phyloP scores from a whole-genome alignment of 2,113 vertebrate species.

The Taxidea taxus region DNA sequence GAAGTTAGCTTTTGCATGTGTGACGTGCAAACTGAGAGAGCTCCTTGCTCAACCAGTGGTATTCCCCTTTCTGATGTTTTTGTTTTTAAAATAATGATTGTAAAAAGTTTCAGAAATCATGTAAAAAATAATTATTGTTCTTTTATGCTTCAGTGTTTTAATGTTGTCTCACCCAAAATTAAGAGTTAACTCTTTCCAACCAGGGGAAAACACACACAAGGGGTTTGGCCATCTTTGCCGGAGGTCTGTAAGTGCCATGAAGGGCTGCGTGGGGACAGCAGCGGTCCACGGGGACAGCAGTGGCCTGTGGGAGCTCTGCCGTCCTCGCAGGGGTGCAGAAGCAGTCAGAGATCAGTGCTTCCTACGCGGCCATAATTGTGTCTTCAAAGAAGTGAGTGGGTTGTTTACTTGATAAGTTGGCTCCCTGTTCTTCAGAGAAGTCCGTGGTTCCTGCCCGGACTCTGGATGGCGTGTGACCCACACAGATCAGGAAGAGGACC shows the following conservation, averaged over 20 bases:
- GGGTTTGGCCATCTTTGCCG: neutral
- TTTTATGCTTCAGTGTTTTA: neutral
- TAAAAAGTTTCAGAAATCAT: neutral
- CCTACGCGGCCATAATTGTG: fast-evolving
- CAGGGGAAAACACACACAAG: neutral
- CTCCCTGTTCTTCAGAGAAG: neutral
- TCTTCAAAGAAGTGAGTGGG: neutral
- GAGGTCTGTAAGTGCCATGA: neutral
- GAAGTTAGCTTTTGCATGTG: neutral
- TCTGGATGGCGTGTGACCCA: fast-evolving
- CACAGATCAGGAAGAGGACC: neutral
- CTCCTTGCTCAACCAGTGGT: neutral
- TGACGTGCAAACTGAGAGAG: neutral
- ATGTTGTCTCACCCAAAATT: neutral
- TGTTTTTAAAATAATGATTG: neutral
- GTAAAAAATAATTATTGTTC: neutral
- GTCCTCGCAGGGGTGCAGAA: neutral
- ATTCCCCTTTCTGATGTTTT: neutral
- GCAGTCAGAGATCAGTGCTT: neutral
- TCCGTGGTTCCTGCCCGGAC: neutral
- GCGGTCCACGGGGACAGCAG: neutral
- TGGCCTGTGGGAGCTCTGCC: fast-evolving
- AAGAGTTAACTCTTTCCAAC: neutral
- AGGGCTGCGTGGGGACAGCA: neutral
- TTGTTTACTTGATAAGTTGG: fast-evolving